Base-by-base conservation (phyloP, 2,888 invertebrate species). In the Hydraecia micacea region DNA sequence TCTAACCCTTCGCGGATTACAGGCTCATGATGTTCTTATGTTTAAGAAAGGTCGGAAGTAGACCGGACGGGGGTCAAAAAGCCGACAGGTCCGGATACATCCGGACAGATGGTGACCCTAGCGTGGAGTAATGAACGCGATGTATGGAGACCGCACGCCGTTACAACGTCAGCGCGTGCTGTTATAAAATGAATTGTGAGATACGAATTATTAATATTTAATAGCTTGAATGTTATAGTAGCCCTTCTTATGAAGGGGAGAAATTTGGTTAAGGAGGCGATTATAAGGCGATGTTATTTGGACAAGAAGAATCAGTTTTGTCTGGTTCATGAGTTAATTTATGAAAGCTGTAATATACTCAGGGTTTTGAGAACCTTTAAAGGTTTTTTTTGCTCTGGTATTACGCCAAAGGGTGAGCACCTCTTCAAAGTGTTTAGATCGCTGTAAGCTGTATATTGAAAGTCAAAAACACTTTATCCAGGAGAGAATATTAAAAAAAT, bases 121-220 rank as follows among this genome's bases (percentile, higher is more conserved):
- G 36, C n/a, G 8, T 25, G 74, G 74, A 79, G 77, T 80, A 77
- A 85, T 81, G 85, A 69, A 78, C 75, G 67, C 84, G 63, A 72
- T 65, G 73, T 84, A 65, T 79, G 52, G 83, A 70, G 72, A 79
- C 84, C 84, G 77, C 73, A 73, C 78, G 71, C 70, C 60, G 77
- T 75, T 62, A 75, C 75, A 67, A 70, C 55, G 80, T 77, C 73
- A 62, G 62, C 76, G 68, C 76, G 74, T 78, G 46, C 75, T 69
- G 83, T 63, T 68, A 65, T 73, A 32, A 75, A 86, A 83, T 62
- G 42, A 70, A 70, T 77, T 80, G 46, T 70, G 60, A 71, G 60
- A 83, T 77, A 36, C 13, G n/a, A 69, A 60, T 80, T 46, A 75
- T 66, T 52, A 32, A 32, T 32, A 69, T 66, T 77, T 18, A 32